Percentiles rank a stretch among this genome's conserved stretches.
Evolutionary conservation across 2,888 invertebrate species (phyloP).

Genomic region (Hydrotaea diabolus): DNA sequence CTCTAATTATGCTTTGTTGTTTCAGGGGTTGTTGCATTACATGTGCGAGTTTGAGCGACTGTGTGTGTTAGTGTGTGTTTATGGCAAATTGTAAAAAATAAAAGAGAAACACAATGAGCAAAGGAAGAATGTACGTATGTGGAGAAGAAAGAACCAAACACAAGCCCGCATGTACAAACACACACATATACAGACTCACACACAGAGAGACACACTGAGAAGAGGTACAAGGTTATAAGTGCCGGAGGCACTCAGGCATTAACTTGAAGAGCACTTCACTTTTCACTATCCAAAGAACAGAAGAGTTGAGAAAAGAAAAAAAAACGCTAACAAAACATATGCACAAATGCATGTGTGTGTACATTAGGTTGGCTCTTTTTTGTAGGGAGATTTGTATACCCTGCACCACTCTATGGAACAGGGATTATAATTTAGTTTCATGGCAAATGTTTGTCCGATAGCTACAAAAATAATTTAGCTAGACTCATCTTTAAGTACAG

Average conservation of each 20-base stretch:
- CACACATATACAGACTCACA: not conserved
- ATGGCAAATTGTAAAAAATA: slow-evolving; percentile 3
- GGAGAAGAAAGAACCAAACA: not conserved
- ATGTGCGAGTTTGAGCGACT: no score
- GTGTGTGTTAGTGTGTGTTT: slow-evolving; percentile 10
- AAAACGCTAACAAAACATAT: slow-evolving; percentile 18
- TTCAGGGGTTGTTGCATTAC: not conserved
- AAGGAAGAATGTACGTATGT: not conserved
- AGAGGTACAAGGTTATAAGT: slow-evolving; percentile 66
- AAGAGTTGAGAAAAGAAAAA: slow-evolving; percentile 34
- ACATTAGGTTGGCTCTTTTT: no score
- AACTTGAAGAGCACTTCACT: slow-evolving; percentile 63
- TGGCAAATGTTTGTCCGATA: no score
- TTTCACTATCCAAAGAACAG: slow-evolving; percentile 60
- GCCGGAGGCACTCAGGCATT: slow-evolving; percentile 64
- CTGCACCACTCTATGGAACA: no score
- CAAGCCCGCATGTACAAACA: not conserved
- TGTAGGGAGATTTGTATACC: no score
- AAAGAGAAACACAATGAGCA: slow-evolving; percentile 12
- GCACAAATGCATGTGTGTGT: not conserved
- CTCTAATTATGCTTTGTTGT: slow-evolving; percentile 39
- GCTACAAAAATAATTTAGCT: no score
- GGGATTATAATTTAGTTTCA: no score
- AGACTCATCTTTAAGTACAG: no score
- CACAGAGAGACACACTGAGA: not conserved